These are phyloP conservation scores for Lucinisca nassula DNA, from an alignment of 2,888 invertebrate species.

Conservation along the genomic window DNA sequence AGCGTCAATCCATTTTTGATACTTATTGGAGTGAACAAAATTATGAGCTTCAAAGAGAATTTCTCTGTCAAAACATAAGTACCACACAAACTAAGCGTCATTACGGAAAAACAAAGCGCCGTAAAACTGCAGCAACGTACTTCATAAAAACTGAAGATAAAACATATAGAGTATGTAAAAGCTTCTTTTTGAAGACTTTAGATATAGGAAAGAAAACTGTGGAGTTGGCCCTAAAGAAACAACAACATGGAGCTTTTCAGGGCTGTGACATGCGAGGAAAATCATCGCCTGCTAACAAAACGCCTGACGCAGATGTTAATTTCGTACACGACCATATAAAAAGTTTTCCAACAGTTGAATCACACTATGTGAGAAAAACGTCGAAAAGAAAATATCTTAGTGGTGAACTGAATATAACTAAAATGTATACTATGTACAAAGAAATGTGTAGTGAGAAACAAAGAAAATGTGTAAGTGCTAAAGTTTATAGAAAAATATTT, in stretches of 20 bases:
- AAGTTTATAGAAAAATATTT: conserved; percentile 19
- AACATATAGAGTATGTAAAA: not conserved
- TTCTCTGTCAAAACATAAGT: not conserved
- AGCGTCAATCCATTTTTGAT: conserved; percentile 1
- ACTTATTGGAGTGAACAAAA: conserved; percentile 10
- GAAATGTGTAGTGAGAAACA: not conserved
- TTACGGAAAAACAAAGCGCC: not conserved
- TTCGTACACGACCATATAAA: conserved; percentile 9
- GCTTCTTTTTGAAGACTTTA: conserved; percentile 5
- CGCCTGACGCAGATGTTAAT: not conserved
- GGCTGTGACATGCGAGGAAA: not conserved
- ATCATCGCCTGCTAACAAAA: conserved; percentile 9
- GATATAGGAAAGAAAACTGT: conserved; percentile 16
- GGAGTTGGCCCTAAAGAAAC: conserved; percentile 1
- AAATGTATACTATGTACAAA: conserved; percentile 18
- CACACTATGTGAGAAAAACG: conserved; percentile 22
- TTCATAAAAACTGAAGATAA: not conserved
- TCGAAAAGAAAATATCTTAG: conserved; percentile 14
- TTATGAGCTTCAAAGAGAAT: conserved; percentile 18
- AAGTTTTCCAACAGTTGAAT: conserved; percentile 20
- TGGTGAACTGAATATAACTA: conserved; percentile 7
- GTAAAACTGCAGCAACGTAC: not conserved
- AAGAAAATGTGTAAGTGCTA: not conserved
- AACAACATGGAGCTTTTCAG: conserved; percentile 18
- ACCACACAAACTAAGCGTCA: not conserved